phyloP scores from a whole-genome alignment of 2,888 invertebrate species.

The Eudasyphora cyanicolor region DNA sequence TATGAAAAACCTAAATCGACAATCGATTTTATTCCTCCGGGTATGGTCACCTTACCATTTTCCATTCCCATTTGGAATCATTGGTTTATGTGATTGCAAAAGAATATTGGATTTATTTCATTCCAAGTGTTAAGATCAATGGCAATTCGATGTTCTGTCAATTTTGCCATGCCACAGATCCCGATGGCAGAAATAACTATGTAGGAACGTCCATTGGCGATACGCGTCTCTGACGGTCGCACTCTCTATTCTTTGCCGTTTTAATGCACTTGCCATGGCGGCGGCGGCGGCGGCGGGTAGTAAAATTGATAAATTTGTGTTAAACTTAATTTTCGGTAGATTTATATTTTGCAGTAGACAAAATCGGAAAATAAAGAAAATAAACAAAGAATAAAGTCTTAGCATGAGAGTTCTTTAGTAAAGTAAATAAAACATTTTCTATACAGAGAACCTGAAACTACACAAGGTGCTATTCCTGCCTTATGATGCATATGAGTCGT shows the following conservation, averaged over 20 bases:
- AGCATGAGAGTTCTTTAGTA: too few relatives aligned
- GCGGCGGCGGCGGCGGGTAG: not conserved
- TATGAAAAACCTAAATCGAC: too few relatives aligned
- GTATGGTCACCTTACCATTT: constrained; percentile 39
- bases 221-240: not conserved
- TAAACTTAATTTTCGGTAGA: constrained; percentile 57
- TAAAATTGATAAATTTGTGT: constrained; percentile 58
- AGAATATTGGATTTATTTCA: constrained; percentile 51
- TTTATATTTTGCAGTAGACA: constrained; percentile 13
- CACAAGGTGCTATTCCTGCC: not conserved
- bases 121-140: constrained; percentile 62
- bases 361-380: not conserved
- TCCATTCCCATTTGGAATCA: not conserved
- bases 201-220: not conserved
- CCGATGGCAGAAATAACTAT: constrained; percentile 11
- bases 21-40: too few relatives aligned
- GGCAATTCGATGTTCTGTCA: constrained; percentile 57
- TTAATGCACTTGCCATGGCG: not conserved
- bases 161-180: constrained; percentile 37
- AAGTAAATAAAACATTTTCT: not conserved
- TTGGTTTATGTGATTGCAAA: not conserved
- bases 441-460: not conserved
- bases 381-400: not conserved
- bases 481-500: too few relatives aligned
- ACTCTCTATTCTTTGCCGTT: constrained; percentile 31